Percentiles rank a stretch among this genome's conserved stretches.
phyloP scores from a whole-genome alignment of 1,140 invertebrate species.

The Subanguina moxae region DNA sequence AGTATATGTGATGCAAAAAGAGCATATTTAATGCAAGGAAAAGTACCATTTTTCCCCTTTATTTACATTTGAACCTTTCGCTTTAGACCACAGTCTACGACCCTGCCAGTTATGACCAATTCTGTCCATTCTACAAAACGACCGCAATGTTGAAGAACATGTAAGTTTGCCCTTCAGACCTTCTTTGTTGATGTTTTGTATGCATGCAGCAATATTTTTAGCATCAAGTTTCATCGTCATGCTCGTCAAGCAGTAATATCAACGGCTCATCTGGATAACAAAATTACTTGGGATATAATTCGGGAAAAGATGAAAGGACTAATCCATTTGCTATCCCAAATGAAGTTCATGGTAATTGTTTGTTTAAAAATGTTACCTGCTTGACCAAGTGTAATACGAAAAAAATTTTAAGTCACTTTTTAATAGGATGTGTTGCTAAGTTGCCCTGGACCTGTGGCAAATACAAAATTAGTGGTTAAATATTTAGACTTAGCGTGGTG shows the following conservation, averaged over 20 bases:
- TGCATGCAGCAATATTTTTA: slow-evolving; percentile 4
- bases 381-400: too few relatives aligned
- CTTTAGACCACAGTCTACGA: too few relatives aligned
- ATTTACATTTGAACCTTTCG: too few relatives aligned
- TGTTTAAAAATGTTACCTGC: background rate
- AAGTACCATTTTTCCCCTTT: too few relatives aligned
- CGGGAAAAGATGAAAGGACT: slow-evolving; percentile 90
- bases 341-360: slow-evolving; percentile 90
- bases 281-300: slow-evolving; percentile 92
- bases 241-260: slow-evolving; percentile 91
- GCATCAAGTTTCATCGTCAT: slow-evolving; percentile 92
- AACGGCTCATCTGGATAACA: slow-evolving; percentile 92
- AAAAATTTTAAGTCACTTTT: too few relatives aligned
- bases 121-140: slow-evolving; percentile 99
- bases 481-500: too few relatives aligned
- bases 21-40: too few relatives aligned
- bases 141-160: slow-evolving; percentile 97
- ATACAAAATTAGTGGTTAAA: too few relatives aligned
- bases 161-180: slow-evolving; percentile 42
- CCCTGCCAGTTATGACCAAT: slow-evolving; percentile 74
- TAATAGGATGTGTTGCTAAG: too few relatives aligned
- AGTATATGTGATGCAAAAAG: too few relatives aligned
- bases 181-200: background rate
- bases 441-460: too few relatives aligned
- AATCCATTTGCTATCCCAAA: slow-evolving; percentile 92